A percentile compares a stretch with the other conserved stretches of the same genome.
Evolutionary conservation across 2,113 vertebrate genomes (phyloP).

Genomic region (Ivindomyrus marchei): DNA sequence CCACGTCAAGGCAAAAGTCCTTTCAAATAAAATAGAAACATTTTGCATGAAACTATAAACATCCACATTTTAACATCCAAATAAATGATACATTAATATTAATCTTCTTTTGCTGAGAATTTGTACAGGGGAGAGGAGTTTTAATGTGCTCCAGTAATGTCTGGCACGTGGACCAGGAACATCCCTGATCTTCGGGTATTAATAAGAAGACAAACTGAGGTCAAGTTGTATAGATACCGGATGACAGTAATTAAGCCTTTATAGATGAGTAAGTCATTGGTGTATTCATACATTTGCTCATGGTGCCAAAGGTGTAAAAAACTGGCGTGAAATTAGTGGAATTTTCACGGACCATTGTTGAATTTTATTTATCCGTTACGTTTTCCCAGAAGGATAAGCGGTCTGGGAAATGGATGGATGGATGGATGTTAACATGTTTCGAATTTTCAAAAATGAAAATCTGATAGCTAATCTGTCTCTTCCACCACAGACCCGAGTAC

Average conservation of each 20-base stretch:
- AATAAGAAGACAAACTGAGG: not conserved
- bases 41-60: not conserved
- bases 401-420: no score
- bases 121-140: not conserved
- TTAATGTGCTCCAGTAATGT: not conserved
- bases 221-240: not conserved
- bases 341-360: not conserved
- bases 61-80: not conserved
- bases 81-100: not conserved
- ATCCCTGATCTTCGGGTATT: not conserved
- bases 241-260: not conserved
- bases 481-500: not conserved
- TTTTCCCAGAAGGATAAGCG: not conserved
- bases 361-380: not conserved
- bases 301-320: not conserved
- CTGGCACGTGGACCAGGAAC: not conserved
- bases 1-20: not conserved
- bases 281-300: not conserved
- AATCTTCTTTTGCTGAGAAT: not conserved
- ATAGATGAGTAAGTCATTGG: not conserved
- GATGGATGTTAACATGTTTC: not conserved
- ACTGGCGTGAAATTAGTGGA: not conserved
- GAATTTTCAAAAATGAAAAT: not conserved
- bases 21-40: not conserved
- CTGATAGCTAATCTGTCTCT: not conserved